These are phyloP conservation scores for Tragelaphus imberbis DNA, from an alignment of 2,113 vertebrate genomes.

Conservation along the genomic window DNA sequence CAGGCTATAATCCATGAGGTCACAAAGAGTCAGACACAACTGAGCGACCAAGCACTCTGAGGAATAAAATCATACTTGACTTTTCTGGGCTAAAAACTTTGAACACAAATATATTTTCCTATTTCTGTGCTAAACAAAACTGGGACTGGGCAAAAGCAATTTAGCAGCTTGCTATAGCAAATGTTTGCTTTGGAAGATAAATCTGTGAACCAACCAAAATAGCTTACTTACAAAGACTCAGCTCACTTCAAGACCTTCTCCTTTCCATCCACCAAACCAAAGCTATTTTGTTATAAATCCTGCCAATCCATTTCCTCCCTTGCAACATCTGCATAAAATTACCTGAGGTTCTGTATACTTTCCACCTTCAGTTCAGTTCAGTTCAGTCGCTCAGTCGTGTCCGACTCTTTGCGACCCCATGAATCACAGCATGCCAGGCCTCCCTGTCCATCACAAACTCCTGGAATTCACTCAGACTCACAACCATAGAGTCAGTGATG, in stretches of 20 bases:
- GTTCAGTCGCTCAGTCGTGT: too few relatives aligned
- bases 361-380: background rate
- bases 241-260: background rate
- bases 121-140: background rate
- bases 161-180: background rate
- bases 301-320: background rate
- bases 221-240: background rate
- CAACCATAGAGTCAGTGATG: too few relatives aligned
- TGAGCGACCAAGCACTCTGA: background rate
- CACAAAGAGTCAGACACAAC: background rate
- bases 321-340: background rate
- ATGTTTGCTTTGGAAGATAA: background rate
- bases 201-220: background rate
- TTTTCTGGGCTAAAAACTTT: background rate
- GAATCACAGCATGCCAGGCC: too few relatives aligned
- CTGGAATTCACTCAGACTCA: too few relatives aligned
- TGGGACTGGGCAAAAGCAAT: background rate
- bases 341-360: background rate
- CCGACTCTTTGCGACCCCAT: too few relatives aligned
- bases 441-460: too few relatives aligned
- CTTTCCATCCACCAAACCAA: background rate
- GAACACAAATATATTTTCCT: background rate
- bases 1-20: background rate
- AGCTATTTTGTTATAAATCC: background rate
- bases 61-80: background rate